Evolutionary conservation across 2,113 vertebrate species (phyloP), one percentile per base, ranked within the genome.

Genomic region (Cyanistes caeruleus): DNA sequence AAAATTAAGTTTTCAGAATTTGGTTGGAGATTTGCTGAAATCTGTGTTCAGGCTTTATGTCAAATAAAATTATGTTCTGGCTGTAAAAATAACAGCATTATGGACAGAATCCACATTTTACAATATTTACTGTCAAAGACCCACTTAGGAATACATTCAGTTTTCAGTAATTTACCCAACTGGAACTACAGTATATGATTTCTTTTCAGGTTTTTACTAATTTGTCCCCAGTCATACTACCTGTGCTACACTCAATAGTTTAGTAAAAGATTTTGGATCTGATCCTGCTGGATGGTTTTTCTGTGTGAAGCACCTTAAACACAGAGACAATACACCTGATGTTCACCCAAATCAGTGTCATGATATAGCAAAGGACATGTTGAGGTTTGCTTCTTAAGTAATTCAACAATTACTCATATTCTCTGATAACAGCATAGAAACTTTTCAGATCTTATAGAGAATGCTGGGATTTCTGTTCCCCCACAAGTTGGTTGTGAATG

Each of bases 41-140:
- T 39, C 39, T 90, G 33, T 86, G 44, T 85, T 82, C 78, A 63
- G 5, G 68, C 30, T 44, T 89, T 68, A 24, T 76, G 64, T 68
- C 90, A 77, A 93, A 83, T n/a, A 79, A 59, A 95, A 80, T 39
- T 92, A 58, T 64, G 83, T 94, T 90, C 64, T 89, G 84, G 31
- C 30, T 91, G 16, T 49, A 86, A 82, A 90, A 28, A 10, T 48
- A 87, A 44, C 1, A 87, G 8, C 17, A 41, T 56, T 44, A 62
- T 15, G 81, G 46, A 72, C 1, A 15, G 22, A 80, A 75, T 53
- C 17, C 9, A 52, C 22, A 55, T 28, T 58, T 93, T 76, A 25
- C 27, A 88, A 43, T 67, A 92, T 75, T 25, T 62, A 37, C 15
- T 79, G 55, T 51, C 28, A 70, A 84, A 81, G 23, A 79, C 15